These are phyloP conservation scores for Poeciliopsis infans DNA, from an alignment of 2,797 vertebrate genomes.

Conservation along the genomic window DNA sequence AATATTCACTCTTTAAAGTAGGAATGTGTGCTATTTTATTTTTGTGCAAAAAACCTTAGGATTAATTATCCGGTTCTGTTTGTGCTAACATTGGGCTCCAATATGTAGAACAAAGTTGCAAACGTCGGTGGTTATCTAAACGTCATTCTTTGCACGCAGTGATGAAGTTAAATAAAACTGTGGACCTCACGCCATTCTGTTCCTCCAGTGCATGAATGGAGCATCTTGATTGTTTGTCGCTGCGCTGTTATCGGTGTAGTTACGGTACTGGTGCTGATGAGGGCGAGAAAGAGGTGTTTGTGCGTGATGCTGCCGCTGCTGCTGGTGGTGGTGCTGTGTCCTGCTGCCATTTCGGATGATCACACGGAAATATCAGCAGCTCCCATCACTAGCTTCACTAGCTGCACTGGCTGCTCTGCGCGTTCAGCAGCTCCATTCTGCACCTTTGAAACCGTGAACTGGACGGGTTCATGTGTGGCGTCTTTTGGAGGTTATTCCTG, in stretches of 20 bases:
- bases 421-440: not conserved
- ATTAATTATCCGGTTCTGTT: not conserved
- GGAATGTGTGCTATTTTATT: not conserved
- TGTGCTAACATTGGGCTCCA: not conserved
- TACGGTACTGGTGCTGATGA: slow-evolving; percentile 85
- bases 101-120: not conserved
- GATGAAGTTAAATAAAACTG: not conserved
- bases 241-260: slow-evolving; percentile 63
- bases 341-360: slow-evolving; percentile 86
- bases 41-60: not conserved
- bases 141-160: not conserved
- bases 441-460: not conserved
- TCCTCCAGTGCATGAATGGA: slow-evolving; percentile 31
- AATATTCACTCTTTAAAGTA: not conserved
- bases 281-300: slow-evolving; percentile 77
- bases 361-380: slow-evolving; percentile 29
- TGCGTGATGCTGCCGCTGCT: slow-evolving; percentile 83
- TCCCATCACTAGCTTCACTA: not conserved
- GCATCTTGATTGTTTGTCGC: not conserved
- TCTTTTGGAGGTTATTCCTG: slow-evolving; percentile 20
- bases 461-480: not conserved
- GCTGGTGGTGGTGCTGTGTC: slow-evolving; percentile 48
- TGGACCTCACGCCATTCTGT: not conserved
- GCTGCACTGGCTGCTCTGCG: not conserved
- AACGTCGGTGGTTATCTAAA: not conserved